phyloP scores from a whole-genome alignment of 2,797 vertebrate species.

The Myiothlypis coronata region DNA sequence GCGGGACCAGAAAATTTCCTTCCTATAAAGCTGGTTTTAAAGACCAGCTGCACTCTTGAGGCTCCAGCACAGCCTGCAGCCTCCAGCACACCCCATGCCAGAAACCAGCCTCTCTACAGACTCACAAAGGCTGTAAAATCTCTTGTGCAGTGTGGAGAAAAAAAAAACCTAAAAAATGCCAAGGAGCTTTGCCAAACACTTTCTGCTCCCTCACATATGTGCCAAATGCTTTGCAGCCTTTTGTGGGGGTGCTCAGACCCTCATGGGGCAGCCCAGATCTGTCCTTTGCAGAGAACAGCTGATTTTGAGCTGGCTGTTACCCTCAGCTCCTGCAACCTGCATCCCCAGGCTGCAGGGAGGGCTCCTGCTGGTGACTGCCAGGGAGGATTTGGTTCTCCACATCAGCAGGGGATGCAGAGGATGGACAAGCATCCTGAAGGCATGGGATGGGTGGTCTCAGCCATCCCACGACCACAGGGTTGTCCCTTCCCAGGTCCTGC shows the following conservation, averaged over 20 bases:
- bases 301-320: neutral
- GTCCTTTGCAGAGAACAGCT: neutral
- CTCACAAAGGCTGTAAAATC: slow-evolving; percentile 76
- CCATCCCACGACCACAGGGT: accelerated
- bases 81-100: slow-evolving; percentile 71
- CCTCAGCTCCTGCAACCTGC: neutral
- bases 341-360: neutral
- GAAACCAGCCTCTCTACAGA: slow-evolving; percentile 68
- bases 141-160: slow-evolving; percentile 46
- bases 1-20: slow-evolving; percentile 52
- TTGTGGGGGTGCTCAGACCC: neutral
- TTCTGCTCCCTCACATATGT: slow-evolving; percentile 62
- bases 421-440: neutral
- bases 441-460: accelerated
- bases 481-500: neutral
- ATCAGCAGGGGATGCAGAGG: neutral
- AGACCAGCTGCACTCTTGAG: slow-evolving; percentile 72
- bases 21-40: slow-evolving; percentile 67
- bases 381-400: accelerated
- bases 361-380: neutral
- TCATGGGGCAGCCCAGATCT: neutral
- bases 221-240: slow-evolving; percentile 59
- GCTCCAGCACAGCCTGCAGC: slow-evolving; percentile 66
- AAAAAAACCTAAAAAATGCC: slow-evolving; percentile 14
- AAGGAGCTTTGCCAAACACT: slow-evolving; percentile 68